Evolutionary conservation across 2,113 vertebrate genomes (phyloP).

Genomic region (Pangasianodon hypophthalmus): DNA sequence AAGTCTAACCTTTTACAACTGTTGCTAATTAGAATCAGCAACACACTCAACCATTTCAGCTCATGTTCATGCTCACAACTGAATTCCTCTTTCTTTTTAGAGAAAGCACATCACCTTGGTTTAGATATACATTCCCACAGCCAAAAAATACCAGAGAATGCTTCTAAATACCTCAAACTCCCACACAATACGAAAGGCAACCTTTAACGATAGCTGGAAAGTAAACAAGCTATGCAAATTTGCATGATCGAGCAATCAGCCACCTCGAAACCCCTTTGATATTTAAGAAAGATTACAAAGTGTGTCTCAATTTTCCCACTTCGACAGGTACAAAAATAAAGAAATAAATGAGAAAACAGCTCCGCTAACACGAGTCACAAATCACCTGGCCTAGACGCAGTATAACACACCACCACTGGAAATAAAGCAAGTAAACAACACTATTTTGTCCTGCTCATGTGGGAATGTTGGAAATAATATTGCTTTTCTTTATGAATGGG

Average conservation of each 20-base stretch:
- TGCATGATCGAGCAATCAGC: constrained; percentile 70
- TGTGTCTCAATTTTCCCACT: constrained; percentile 62
- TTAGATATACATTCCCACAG: constrained; percentile 68
- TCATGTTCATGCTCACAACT: constrained; percentile 43
- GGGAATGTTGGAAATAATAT: constrained; percentile 27
- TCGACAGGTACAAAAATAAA: constrained; percentile 59
- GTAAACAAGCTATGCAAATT: constrained; percentile 70
- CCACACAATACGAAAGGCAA: constrained; percentile 59
- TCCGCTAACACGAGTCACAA: constrained; percentile 72
- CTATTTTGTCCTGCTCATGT: constrained; percentile 61
- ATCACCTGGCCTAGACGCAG: constrained; percentile 61
- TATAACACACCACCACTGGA: constrained; percentile 65
- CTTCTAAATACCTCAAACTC: constrained; percentile 67
- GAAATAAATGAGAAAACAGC: constrained; percentile 53
- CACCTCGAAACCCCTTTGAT: constrained; percentile 68
- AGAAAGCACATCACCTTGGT: constrained; percentile 64
- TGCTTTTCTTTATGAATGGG: constrained; percentile 38
- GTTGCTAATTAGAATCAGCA: constrained; percentile 64
- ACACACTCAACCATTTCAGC: constrained; percentile 42
- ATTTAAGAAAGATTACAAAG: constrained; percentile 70
- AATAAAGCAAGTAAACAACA: constrained; percentile 60
- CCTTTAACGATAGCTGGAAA: constrained; percentile 57
- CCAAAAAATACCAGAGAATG: constrained; percentile 55
- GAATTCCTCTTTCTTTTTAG: constrained; percentile 42
- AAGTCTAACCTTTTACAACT: constrained; percentile 44